These are phyloP conservation scores for Phortica variegata DNA, from an alignment of 1,140 invertebrate genomes.

Conservation along the genomic window DNA sequence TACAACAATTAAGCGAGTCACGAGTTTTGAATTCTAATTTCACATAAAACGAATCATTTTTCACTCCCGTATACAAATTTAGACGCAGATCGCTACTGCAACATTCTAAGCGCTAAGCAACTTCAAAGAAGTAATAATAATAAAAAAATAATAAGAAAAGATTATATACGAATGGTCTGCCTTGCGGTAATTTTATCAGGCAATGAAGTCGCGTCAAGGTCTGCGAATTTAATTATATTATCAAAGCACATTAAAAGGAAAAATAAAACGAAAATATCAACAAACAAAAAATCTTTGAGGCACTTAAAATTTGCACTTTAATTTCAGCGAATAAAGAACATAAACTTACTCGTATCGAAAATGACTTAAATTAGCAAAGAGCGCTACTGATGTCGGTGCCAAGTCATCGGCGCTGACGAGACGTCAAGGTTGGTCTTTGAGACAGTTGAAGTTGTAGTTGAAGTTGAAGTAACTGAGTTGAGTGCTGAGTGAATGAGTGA, in stretches of 20 bases:
- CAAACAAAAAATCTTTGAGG: conserved; percentile 27
- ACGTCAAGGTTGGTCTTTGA: conserved; percentile 46
- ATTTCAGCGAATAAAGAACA: conserved; percentile 17
- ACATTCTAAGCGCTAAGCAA: too few relatives aligned
- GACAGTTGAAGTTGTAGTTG: too few relatives aligned
- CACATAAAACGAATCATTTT: too few relatives aligned
- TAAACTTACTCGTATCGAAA: conserved; percentile 51
- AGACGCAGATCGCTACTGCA: too few relatives aligned
- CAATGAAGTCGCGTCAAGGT: conserved; percentile 47
- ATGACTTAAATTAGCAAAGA: conserved; percentile 50
- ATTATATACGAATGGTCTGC: too few relatives aligned
- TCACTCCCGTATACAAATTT: too few relatives aligned
- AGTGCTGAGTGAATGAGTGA: background rate
- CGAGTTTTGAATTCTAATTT: conserved; percentile 55
- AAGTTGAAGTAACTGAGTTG: too few relatives aligned
- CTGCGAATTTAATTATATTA: conserved; percentile 53
- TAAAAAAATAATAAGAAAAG: too few relatives aligned
- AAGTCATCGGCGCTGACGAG: too few relatives aligned
- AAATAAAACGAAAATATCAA: conserved; percentile 1
- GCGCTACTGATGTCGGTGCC: conserved; percentile 33
- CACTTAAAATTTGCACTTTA: conserved; percentile 55
- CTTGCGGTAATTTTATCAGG: conserved; percentile 10
- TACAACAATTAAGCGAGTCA: conserved; percentile 55
- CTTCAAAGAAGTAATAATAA: too few relatives aligned
- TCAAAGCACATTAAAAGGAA: background rate